Percentiles rank a stretch among this genome's conserved stretches.
Conservation (phyloP, 1,140 invertebrate species). For the Plectrocnemia conspersa region DNA sequence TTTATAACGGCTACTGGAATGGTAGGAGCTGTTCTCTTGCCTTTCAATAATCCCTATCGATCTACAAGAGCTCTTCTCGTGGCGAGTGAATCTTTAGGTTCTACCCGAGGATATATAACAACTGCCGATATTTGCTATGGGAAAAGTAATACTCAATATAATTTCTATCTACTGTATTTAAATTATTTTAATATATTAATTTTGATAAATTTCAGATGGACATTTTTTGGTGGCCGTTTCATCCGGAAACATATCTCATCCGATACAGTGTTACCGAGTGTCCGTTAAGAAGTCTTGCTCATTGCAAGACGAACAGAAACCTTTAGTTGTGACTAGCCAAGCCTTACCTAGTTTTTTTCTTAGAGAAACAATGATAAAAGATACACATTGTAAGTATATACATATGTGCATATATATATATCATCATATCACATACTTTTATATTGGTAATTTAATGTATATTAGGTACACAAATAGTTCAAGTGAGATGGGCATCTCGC, state of each 20-base stretch:
- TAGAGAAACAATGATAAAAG: constrained; percentile 56
- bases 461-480: constrained; percentile 51
- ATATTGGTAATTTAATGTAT: constrained; percentile 1
- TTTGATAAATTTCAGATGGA: constrained; percentile 54
- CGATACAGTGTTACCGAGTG: constrained; percentile 70
- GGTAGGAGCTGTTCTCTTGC: constrained; percentile 64
- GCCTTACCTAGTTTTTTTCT: constrained; percentile 78
- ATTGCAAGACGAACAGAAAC: constrained; percentile 45
- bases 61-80: constrained; percentile 42
- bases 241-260: constrained; percentile 37
- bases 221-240: constrained; percentile 71
- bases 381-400: constrained; percentile 41
- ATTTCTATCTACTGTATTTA: background rate
- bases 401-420: constrained; percentile 4
- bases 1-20: constrained; percentile 81
- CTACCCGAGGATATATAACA: constrained; percentile 67
- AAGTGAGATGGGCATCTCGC: constrained; percentile 73
- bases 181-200: constrained; percentile 5
- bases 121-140: constrained; percentile 70
- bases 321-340: constrained; percentile 62
- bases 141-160: constrained; percentile 54
- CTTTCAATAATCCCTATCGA: constrained; percentile 43
- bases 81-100: constrained; percentile 65
- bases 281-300: constrained; percentile 47
- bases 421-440: background rate